Conservation (phyloP, 2,113 vertebrate genomes). For the Hucho hucho region DNA sequence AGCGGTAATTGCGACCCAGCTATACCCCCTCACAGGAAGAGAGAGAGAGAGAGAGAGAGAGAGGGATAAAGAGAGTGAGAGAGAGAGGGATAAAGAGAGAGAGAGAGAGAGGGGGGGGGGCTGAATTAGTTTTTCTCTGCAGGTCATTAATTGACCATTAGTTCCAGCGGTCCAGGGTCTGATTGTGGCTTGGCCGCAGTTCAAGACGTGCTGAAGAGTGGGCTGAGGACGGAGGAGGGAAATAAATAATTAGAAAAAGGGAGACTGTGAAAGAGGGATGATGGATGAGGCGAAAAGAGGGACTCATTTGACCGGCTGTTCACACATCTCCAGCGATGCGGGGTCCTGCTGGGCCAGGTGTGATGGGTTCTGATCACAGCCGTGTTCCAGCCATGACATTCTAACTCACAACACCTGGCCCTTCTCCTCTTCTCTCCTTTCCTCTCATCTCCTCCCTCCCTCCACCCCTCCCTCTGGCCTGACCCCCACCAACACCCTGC, state of each 20-base stretch:
- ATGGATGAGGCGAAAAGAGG: slow-evolving; percentile 54
- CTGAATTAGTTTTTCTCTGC: slow-evolving; percentile 7
- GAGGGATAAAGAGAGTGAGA: neutral
- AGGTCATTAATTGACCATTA: slow-evolving; percentile 19
- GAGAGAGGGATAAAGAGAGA: neutral
- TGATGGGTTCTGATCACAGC: slow-evolving; percentile 53
- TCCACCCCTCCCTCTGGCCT: neutral
- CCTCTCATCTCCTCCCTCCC: too few relatives aligned
- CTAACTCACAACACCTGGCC: slow-evolving; percentile 61
- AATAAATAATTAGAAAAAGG: neutral
- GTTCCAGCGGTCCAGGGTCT: neutral
- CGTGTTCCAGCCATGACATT: slow-evolving; percentile 46
- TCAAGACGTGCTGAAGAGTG: neutral
- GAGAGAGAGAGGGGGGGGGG: slow-evolving; percentile 4
- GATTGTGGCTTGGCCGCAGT: neutral
- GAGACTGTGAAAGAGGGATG: slow-evolving; percentile 36
- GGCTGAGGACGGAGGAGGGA: neutral
- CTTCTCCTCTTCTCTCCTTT: neutral
- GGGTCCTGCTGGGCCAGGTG: slow-evolving; percentile 27
- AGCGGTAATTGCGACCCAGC: slow-evolving; percentile 32
- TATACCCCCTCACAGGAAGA: neutral
- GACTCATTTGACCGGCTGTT: slow-evolving; percentile 61
- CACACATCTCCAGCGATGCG: slow-evolving; percentile 44
- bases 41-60: neutral
- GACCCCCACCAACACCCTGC: neutral